phyloP scores from a whole-genome alignment of 2,888 invertebrate species.

The Hydrotaea cyrtoneurina region DNA sequence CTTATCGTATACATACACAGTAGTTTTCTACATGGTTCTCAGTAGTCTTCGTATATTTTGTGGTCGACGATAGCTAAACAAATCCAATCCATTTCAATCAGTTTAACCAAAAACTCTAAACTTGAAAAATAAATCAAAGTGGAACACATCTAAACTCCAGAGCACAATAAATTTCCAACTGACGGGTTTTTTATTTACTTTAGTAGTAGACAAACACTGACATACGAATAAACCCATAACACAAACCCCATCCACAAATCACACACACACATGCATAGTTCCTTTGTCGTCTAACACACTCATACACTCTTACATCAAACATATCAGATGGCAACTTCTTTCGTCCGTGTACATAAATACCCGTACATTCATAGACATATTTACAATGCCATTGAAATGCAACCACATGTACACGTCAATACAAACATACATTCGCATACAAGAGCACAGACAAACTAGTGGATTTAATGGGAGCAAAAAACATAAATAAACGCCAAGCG shows the following conservation, averaged over 20 bases:
- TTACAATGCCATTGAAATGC: slow-evolving; percentile 16
- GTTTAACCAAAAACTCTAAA: slow-evolving; percentile 33
- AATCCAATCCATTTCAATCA: slow-evolving; percentile 40
- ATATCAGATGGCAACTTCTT: slow-evolving; percentile 3
- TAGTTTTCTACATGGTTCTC: too few species aligned
- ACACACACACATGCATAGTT: background rate
- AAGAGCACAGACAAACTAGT: background rate
- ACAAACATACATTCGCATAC: background rate
- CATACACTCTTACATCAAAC: background rate
- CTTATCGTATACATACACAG: too few species aligned
- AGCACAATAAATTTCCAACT: slow-evolving; percentile 40
- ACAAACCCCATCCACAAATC: background rate
- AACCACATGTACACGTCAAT: background rate
- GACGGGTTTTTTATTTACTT: slow-evolving; percentile 18
- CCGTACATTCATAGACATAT: background rate
- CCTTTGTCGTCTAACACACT: background rate
- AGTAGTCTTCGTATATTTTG: background rate
- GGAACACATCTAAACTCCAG: slow-evolving; percentile 37
- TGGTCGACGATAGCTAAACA: slow-evolving; percentile 4
- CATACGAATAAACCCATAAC: background rate
- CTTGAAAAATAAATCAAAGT: slow-evolving; percentile 44
- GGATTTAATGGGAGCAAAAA: background rate
- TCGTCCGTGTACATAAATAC: slow-evolving; percentile 2
- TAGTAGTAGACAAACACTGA: background rate
- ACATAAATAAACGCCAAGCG: background rate